Base-by-base conservation (phyloP, 2,113 vertebrate genomes). In the Scolopax mira region DNA sequence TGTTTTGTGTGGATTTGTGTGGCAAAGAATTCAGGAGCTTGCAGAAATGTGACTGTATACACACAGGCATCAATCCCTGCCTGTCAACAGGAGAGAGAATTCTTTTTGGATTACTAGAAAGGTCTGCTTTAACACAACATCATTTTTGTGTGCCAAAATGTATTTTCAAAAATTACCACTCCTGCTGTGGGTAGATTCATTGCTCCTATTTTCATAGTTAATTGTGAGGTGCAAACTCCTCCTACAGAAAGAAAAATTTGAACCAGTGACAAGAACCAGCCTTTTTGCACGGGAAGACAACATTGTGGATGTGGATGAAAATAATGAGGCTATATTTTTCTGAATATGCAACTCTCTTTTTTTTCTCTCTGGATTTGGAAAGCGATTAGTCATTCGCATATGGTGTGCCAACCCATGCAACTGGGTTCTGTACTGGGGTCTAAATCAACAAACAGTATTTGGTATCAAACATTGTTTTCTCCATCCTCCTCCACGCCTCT, bases 1-100 rank as follows among this genome's bases (percentile, higher is more conserved):
- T 86, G 21, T 42, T 92, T 77, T 82, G 23, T 87, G 60, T 91
- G 58, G 30, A 73, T 89, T 96, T 93, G 55, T 90, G 79, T n/a
- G n/a, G n/a, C 73, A 80, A 28, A 71, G 71, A 92, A 18, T 66
- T 67, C 61, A 31, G 30, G 42, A 93, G 52, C 64, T 41, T 78
- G 55, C 64, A 93, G 60, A 82, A 88, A 61, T 44, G 44, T 49
- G 61, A 66, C 69, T 60, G 62, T 52, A 75, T 27, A 17, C 22
- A 48, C 6, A 17, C 13, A 82, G 44, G 30, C 35, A 79, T 65
- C 79, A 83, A 16, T 79, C 64, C 85, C 41, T 57, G 13, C 49
- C 85, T 52, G n/a, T 74, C 46, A 78, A 8, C 23, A 7, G 35
- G 85, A 90, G 52, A 80, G 35, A 46, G 25, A n/a, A 86, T 72